Evolutionary conservation across 1,140 invertebrate genomes (phyloP).

Genomic region (Bombus confusus): DNA sequence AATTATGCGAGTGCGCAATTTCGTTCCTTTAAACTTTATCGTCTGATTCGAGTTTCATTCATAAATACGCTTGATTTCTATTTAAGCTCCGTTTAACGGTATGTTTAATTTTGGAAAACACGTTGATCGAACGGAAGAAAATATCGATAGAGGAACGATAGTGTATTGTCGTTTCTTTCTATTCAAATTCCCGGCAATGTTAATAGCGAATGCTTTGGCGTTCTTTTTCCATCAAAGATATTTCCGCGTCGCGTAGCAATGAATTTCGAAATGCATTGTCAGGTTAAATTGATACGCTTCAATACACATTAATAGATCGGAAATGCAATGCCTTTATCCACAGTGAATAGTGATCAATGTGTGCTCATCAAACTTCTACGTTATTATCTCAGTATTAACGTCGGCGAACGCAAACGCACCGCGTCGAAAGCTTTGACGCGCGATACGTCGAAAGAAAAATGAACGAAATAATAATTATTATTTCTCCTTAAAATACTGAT

Average conservation of each 20-base stretch:
- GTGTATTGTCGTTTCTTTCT: background rate
- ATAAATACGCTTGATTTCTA: background rate
- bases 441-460: background rate
- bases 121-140: no score
- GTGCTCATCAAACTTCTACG: slow-evolving; percentile 26
- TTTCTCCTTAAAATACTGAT: background rate
- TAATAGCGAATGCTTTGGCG: slow-evolving; percentile 3
- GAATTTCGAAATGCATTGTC: slow-evolving; percentile 33
- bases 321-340: slow-evolving; percentile 17
- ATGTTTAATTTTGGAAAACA: no score
- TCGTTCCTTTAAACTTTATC: background rate
- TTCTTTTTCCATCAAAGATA: slow-evolving; percentile 28
- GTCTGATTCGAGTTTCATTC: background rate
- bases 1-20: background rate
- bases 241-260: slow-evolving; percentile 23
- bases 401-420: background rate
- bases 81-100: background rate
- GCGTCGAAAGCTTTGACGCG: background rate
- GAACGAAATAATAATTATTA: background rate
- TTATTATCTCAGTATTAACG: slow-evolving; percentile 33
- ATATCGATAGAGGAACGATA: background rate
- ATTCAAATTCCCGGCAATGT: slow-evolving; percentile 4
- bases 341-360: slow-evolving; percentile 29
- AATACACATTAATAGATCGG: slow-evolving; percentile 35
- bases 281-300: slow-evolving; percentile 37